Conservation (phyloP, 1,140 invertebrate species). For the Atopsyche davidsoni region DNA sequence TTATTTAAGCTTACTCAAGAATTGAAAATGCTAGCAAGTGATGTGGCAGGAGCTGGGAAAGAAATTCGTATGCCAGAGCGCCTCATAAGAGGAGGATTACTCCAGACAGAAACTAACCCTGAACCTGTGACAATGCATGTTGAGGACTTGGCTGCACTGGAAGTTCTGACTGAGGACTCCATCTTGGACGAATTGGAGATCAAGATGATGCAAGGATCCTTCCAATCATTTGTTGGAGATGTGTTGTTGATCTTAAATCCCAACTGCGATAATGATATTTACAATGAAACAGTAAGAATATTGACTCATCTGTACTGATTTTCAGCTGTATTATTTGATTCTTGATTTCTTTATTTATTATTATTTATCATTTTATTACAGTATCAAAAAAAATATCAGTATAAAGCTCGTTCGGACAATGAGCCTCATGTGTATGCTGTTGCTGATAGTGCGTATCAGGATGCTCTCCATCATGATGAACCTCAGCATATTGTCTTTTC, state of each 20-base stretch:
- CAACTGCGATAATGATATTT: conserved; percentile 64
- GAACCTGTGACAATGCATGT: conserved; percentile 66
- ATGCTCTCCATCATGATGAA: conserved; percentile 74
- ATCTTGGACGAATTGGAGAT: conserved; percentile 69
- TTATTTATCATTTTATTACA: conserved; percentile 44
- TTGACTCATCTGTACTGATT: too few species aligned
- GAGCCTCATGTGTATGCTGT: conserved; percentile 85
- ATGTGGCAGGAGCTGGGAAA: conserved; percentile 40
- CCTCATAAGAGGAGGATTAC: conserved; percentile 59
- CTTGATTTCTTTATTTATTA: background rate
- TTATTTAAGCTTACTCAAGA: conserved; percentile 50
- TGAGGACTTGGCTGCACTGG: conserved; percentile 81
- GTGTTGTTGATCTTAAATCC: conserved; percentile 84
- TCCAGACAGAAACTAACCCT: conserved; percentile 44
- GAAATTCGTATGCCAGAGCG: conserved; percentile 49
- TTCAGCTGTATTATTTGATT: too few species aligned
- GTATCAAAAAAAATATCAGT: conserved; percentile 76
- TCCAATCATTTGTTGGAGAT: conserved; percentile 87
- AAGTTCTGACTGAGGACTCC: conserved; percentile 69
- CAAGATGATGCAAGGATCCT: conserved; percentile 63
- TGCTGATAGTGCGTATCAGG: conserved; percentile 80
- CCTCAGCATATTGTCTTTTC: conserved; percentile 75
- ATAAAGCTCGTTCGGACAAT: conserved; percentile 82
- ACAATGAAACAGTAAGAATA: conserved; percentile 60
- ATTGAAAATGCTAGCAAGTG: conserved; percentile 53